Percentiles rank a stretch among this genome's conserved stretches.
Evolutionary conservation across 1,140 invertebrate genomes (phyloP).

Genomic region (Elysia chlorotica): DNA sequence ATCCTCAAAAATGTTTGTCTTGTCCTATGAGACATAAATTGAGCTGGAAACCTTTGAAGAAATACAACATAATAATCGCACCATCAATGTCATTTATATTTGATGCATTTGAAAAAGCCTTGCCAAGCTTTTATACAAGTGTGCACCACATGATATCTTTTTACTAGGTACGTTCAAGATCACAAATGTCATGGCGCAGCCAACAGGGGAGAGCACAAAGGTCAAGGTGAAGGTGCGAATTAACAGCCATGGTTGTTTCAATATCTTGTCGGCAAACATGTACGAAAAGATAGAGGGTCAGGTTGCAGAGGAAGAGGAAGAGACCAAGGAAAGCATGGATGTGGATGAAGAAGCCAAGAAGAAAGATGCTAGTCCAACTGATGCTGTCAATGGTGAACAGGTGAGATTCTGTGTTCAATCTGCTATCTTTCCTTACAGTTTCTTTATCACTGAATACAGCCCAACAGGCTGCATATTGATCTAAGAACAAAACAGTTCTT

Average conservation of each 20-base stretch:
- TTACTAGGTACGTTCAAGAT: conserved; percentile 78
- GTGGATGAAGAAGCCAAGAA: conserved; percentile 43
- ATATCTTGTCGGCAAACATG: conserved; percentile 81
- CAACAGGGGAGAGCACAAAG: conserved; percentile 87
- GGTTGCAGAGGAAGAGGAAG: conserved; percentile 43
- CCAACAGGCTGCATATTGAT: too few relatives aligned
- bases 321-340: conserved; percentile 54
- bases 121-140: too few relatives aligned
- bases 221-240: conserved; percentile 94
- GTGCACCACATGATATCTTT: too few relatives aligned
- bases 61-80: too few relatives aligned
- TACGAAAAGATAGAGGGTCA: conserved; percentile 73
- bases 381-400: conserved; percentile 11
- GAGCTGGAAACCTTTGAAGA: too few relatives aligned
- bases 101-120: too few relatives aligned
- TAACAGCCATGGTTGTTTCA: conserved; percentile 91
- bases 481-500: too few relatives aligned
- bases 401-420: conserved; percentile 9
- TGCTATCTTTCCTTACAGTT: too few relatives aligned
- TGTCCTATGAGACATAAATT: too few relatives aligned
- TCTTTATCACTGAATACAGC: too few relatives aligned
- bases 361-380: conserved; percentile 14
- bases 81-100: too few relatives aligned
- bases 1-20: too few relatives aligned
- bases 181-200: conserved; percentile 79